Conservation (phyloP, 2,888 invertebrate species). For the Xylophagus ater region DNA sequence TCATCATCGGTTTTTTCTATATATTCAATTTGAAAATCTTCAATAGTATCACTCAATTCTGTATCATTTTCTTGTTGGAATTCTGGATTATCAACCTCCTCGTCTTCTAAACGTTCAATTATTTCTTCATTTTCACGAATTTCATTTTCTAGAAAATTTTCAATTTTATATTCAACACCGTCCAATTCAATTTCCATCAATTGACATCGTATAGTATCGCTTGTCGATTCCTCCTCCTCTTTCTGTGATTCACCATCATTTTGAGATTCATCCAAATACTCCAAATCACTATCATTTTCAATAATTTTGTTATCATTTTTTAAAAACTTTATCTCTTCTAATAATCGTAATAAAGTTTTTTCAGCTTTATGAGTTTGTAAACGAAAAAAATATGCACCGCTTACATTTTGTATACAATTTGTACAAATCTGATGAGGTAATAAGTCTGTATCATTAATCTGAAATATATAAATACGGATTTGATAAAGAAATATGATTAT, state of each 20-base stretch:
- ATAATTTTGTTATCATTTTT: neutral
- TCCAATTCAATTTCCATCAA: constrained; percentile 13
- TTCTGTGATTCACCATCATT: neutral
- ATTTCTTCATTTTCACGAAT: neutral
- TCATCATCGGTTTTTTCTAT: constrained; percentile 1
- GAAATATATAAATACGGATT: neutral
- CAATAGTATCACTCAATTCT: neutral
- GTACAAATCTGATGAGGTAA: constrained; percentile 14
- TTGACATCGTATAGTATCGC: neutral
- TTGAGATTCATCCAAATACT: neutral
- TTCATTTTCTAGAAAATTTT: too few species aligned
- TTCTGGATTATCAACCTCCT: neutral
- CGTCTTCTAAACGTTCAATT: neutral
- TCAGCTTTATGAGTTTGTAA: constrained; percentile 14
- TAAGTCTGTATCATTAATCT: constrained; percentile 9
- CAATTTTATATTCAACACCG: constrained; percentile 8
- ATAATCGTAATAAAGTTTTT: constrained; percentile 6
- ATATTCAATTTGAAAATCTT: constrained; percentile 1
- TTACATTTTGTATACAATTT: constrained; percentile 13
- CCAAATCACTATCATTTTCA: neutral
- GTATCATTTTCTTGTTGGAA: neutral
- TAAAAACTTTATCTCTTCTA: neutral
- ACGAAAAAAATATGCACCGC: constrained; percentile 14
- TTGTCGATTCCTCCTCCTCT: neutral
- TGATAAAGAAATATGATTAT: neutral